Conservation (phyloP, 2,888 invertebrate species). For the Coecobrya sp. region DNA sequence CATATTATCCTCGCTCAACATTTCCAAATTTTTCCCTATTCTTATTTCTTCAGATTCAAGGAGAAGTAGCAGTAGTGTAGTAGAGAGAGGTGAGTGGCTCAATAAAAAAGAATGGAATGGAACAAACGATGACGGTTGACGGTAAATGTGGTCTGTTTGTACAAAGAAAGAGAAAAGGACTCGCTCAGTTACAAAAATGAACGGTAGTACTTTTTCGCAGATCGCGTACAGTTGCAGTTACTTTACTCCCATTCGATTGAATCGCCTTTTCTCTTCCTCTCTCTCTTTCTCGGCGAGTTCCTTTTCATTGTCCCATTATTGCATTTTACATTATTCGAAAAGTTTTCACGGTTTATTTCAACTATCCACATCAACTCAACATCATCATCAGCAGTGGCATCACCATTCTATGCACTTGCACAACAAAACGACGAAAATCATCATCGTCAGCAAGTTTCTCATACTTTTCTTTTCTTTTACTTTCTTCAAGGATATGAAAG, state of each 20-base stretch:
- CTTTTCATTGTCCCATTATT: conserved; percentile 68
- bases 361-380: conserved; percentile 60
- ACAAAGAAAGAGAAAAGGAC: conserved; percentile 3
- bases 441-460: conserved; percentile 61
- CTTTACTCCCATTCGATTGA: conserved; percentile 60
- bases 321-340: conserved; percentile 76
- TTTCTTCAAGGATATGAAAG: conserved; percentile 9
- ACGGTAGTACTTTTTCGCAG: conserved; percentile 18
- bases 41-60: neutral
- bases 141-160: conserved; percentile 39
- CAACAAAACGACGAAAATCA: conserved; percentile 48
- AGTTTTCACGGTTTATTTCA: conserved; percentile 73
- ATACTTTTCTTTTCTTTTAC: conserved; percentile 12
- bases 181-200: conserved; percentile 10
- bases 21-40: neutral
- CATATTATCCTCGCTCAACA: neutral
- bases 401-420: conserved; percentile 58
- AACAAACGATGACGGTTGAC: conserved; percentile 55
- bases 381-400: conserved; percentile 14
- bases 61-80: no score
- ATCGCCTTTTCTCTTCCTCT: conserved; percentile 47
- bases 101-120: conserved; percentile 67
- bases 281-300: neutral
- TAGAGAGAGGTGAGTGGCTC: conserved; percentile 59
- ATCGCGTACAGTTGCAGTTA: conserved; percentile 28